Conservation (phyloP, 2,888 invertebrate genomes). For the Netelia fuscicornis region DNA sequence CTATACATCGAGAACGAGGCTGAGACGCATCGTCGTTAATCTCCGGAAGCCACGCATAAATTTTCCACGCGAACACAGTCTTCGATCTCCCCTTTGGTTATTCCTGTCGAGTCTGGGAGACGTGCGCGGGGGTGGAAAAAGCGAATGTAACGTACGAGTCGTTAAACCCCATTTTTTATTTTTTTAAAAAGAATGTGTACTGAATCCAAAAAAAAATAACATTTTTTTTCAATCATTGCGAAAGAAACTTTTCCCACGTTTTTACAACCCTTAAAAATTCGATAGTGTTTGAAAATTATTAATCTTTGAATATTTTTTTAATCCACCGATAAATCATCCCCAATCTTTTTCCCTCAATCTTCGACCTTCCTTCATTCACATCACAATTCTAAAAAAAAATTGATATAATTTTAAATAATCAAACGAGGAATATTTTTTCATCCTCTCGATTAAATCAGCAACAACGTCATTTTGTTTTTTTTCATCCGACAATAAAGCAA, state of each 20-base stretch:
- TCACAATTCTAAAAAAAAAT: not conserved
- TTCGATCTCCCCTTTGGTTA: not conserved
- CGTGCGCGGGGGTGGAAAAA: not conserved
- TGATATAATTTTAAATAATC: not conserved
- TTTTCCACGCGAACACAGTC: conserved; percentile 32
- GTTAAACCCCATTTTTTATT: not conserved
- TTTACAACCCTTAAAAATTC: not conserved
- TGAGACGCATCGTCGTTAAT: conserved; percentile 40
- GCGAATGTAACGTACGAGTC: not conserved
- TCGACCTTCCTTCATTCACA: no score
- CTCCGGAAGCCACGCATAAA: conserved; percentile 44
- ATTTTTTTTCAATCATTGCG: not conserved
- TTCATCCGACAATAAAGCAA: not conserved
- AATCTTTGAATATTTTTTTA: not conserved
- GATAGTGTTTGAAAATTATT: not conserved
- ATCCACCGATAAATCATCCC: not conserved
- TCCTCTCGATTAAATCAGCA: no score
- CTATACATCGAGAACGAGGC: not conserved
- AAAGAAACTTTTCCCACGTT: not conserved
- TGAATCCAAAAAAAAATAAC: no score
- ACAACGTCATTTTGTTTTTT: not conserved
- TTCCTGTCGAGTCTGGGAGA: not conserved
- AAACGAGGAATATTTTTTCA: no score
- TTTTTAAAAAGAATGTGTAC: not conserved
- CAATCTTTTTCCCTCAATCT: not conserved